Evolutionary conservation across 37 sponge, comb jelly and placozoan genomes (phyloP).

Genomic region (Diacarnus erythraeanus): DNA sequence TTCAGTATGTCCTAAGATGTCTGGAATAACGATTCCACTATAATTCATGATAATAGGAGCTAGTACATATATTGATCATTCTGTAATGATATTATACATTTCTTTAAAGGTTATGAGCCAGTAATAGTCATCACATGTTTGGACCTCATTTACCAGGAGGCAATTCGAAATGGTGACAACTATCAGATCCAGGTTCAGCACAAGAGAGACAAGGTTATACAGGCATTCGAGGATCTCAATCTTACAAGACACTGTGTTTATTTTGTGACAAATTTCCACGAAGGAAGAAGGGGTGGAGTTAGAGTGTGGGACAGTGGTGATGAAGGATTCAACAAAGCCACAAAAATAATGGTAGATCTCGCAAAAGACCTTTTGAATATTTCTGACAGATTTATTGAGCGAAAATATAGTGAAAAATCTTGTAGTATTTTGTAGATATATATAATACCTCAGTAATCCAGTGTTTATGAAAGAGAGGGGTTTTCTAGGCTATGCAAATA

Average conservation of each 20-base stretch:
- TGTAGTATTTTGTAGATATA: neutral
- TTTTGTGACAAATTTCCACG: conserved; percentile 90
- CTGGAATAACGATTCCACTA: no score
- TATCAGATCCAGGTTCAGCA: conserved; percentile 73
- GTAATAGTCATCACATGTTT: conserved; percentile 87
- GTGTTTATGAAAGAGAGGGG: neutral
- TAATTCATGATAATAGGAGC: no score
- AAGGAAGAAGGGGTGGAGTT: conserved; percentile 58
- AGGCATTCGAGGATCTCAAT: conserved; percentile 84
- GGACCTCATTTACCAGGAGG: conserved; percentile 81
- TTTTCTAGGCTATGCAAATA: neutral
- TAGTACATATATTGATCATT: no score
- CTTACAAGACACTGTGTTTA: conserved; percentile 73
- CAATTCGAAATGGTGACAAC: conserved; percentile 55
- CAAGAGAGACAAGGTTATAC: conserved; percentile 79
- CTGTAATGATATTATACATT: no score
- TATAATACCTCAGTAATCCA: neutral
- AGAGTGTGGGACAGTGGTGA: conserved; percentile 72
- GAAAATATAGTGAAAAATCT: conserved; percentile 51
- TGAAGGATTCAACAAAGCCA: conserved; percentile 76
- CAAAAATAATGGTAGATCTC: conserved; percentile 72
- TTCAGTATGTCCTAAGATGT: neutral
- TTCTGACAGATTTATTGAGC: conserved; percentile 69
- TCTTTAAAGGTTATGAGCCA: conserved; percentile 84
- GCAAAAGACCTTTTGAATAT: conserved; percentile 62